Base-by-base conservation (phyloP, 2,113 vertebrate genomes). In the Nymphicus hollandicus region DNA sequence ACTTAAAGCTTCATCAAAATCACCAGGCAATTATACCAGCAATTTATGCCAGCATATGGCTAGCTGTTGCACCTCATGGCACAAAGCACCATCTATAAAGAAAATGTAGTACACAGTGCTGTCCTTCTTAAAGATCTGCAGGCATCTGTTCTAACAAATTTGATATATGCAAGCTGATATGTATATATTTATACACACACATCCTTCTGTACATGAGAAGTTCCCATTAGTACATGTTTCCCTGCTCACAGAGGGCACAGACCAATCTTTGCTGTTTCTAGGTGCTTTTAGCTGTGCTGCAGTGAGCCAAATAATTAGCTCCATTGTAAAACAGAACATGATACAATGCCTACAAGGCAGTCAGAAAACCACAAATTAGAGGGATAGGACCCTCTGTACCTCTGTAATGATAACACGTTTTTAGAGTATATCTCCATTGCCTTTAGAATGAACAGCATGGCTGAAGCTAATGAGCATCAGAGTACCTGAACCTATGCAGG, bases 1-100 rank as follows among this genome's bases (percentile, higher is more conserved):
- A 64, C 72, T 93, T 86, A 93, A 95, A 69, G 90, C 86, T 92
- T 83, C 47, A 47, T 64, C 3, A 9, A 95, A 93, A 86, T 89
- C 82, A 55, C 46, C 41, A 55, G 76, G 64, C 31, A 92, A 90
- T 96, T 96, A 86, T 47, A 81, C 47, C n/a, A 70, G 73, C 52
- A 69, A 77, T 87, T 92, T 91, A 78, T 7, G 1, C 64, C 64
- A 58, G 70, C 74, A 63, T 33, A 86, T 83, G 49, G 70, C 65
- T 88, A 43, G 70, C 47, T 81, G 25, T 72, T 89, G 39, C 10
- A 93, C 35, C 52, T 80, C 47, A 9, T n/a, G 35, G 52, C 72
- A 61, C 64, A 86, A 63, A 88, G 74, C 24, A 73, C 29, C 22
- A n/a, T 47, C 63, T 86, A 23, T 90, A 79, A 90, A 78, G 39